phyloP scores from a whole-genome alignment of 2,888 invertebrate genomes.

The Periphyllus acericola region DNA sequence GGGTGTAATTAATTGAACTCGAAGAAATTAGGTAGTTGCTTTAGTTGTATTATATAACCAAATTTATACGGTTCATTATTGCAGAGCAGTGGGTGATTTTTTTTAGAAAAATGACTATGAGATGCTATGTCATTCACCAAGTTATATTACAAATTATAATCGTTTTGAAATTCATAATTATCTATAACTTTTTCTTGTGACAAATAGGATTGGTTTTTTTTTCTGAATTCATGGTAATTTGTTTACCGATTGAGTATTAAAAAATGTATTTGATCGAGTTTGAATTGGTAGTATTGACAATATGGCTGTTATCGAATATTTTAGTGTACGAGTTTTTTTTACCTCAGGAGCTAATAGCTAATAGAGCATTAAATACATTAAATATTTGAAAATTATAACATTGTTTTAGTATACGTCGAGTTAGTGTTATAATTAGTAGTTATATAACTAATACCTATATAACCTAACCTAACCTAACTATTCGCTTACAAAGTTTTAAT shows the following conservation, averaged over 20 bases:
- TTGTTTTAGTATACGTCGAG: too few species aligned
- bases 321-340: too few species aligned
- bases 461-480: too few species aligned
- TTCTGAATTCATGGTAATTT: background rate
- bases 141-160: background rate
- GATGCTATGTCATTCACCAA: background rate
- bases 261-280: background rate
- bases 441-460: too few species aligned
- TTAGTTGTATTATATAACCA: constrained; percentile 13
- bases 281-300: background rate
- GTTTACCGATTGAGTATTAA: background rate
- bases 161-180: background rate
- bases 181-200: background rate
- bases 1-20: constrained; percentile 24
- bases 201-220: background rate
- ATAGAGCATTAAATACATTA: too few species aligned
- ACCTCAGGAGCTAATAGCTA: too few species aligned
- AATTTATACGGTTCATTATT: constrained; percentile 25
- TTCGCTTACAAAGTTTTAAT: constrained; percentile 21
- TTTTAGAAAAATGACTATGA: background rate
- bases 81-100: background rate
- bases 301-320: too few species aligned
- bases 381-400: background rate
- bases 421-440: too few species aligned
- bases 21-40: constrained; percentile 4